Evolutionary conservation across 2,113 vertebrate genomes (phyloP).

Genomic region (Oenanthe melanoleuca): DNA sequence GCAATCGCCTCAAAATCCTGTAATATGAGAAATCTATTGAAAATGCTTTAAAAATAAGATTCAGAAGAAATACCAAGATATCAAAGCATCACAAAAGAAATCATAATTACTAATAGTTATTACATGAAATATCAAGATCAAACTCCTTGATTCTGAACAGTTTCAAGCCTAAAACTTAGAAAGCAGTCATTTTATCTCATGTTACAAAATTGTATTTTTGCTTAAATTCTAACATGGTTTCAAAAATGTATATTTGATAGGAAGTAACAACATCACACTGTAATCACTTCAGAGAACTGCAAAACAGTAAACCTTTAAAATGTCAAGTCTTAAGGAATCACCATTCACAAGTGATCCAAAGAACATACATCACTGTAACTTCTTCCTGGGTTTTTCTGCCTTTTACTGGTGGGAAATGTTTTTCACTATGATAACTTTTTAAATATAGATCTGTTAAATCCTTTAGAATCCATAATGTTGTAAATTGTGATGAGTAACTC

Average conservation of each 20-base stretch:
- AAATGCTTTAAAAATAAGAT: neutral
- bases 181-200: neutral
- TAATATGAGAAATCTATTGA: neutral
- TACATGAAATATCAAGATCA: neutral
- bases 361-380: neutral
- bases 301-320: neutral
- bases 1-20: neutral
- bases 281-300: neutral
- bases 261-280: neutral
- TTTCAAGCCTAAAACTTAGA: neutral
- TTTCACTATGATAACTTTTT: neutral
- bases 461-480: neutral
- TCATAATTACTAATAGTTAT: neutral
- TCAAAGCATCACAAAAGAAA: neutral
- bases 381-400: neutral
- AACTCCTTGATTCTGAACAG: neutral
- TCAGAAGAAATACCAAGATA: neutral
- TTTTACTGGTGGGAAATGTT: neutral
- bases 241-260: neutral
- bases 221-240: neutral
- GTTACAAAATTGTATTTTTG: neutral
- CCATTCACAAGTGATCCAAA: neutral
- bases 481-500: neutral
- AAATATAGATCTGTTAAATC: neutral
- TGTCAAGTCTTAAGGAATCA: neutral